Evolutionary conservation across 2,888 invertebrate species (phyloP), one percentile per base, ranked within the genome.

Genomic region (Dinocampus coccinellae): DNA sequence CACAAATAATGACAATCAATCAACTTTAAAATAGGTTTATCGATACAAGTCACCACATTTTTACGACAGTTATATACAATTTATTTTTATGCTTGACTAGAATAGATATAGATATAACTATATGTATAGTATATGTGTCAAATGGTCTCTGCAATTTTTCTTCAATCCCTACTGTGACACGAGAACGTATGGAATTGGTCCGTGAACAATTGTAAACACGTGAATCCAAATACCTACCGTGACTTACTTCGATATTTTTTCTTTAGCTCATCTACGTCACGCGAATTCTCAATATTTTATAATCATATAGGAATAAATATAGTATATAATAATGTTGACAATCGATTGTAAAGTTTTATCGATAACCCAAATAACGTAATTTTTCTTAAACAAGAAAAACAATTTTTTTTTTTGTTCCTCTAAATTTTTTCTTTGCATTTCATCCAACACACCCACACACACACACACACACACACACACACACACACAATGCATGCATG

Each of bases 311-410:
- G 10, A 9, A 36, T 36, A 36, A n/a, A 47, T 47, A 2, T 16
- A 4, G 16, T 47, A 47, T 20, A 47, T 9, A 16, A 6, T 47
- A 16, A 47, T 47, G 16, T 47, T 47, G 20, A 26, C 26, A n/a
- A 63, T 63, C 29, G 63, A 63, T 52, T 47, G 16, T 16, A 29
- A 22, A 26, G 66, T 57, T 66, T 66, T 57, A 57, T 66, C 66
- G 42, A 66, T 66, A 66, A 66, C 66, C 66, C 22, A 66, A 29
- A 66, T 55, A 66, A 36, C n/a, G n/a, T n/a, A n/a, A n/a, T n/a
- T n/a, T n/a, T n/a, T n/a, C n/a, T n/a, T n/a, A n/a, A n/a, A n/a
- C n/a, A n/a, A n/a, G n/a, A n/a, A n/a, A n/a, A n/a, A 6, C 57
- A 57, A 47, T 47, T n/a, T 7, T 47, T 16, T n/a, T 47, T 47